Percentiles rank a stretch among this genome's conserved stretches.
Evolutionary conservation across 2,888 invertebrate genomes (phyloP).

Genomic region (Alentia gelatinosa): DNA sequence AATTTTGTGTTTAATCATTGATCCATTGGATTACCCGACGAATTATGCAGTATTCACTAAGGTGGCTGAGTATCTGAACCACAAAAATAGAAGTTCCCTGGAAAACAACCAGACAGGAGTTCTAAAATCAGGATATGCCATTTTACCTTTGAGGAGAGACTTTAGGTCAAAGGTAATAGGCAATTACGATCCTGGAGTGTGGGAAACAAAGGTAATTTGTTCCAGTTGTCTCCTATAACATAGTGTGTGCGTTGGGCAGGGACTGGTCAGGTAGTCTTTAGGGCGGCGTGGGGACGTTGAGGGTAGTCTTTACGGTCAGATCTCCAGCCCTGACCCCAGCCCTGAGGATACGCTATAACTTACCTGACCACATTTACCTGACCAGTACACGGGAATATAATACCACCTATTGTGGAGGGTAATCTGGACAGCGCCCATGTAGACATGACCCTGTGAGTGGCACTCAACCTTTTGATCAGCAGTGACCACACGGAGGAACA

Average conservation of each 20-base stretch:
- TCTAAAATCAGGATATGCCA: too few relatives aligned
- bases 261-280: neutral
- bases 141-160: too few relatives aligned
- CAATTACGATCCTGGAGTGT: neutral
- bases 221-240: neutral
- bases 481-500: neutral
- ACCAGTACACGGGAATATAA: neutral
- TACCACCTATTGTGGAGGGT: neutral
- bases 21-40: too few relatives aligned
- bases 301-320: neutral
- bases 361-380: conserved; percentile 7
- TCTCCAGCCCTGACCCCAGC: neutral
- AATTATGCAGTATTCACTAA: too few relatives aligned
- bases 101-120: too few relatives aligned
- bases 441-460: neutral
- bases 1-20: too few relatives aligned
- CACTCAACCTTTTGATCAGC: neutral
- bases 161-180: neutral
- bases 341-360: neutral
- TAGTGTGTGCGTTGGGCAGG: neutral
- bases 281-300: neutral
- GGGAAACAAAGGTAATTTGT: neutral
- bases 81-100: too few relatives aligned
- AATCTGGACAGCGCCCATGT: neutral
- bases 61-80: too few relatives aligned